Evolutionary conservation across 2,888 invertebrate genomes (phyloP).

Genomic region (Oxytorus armatus): DNA sequence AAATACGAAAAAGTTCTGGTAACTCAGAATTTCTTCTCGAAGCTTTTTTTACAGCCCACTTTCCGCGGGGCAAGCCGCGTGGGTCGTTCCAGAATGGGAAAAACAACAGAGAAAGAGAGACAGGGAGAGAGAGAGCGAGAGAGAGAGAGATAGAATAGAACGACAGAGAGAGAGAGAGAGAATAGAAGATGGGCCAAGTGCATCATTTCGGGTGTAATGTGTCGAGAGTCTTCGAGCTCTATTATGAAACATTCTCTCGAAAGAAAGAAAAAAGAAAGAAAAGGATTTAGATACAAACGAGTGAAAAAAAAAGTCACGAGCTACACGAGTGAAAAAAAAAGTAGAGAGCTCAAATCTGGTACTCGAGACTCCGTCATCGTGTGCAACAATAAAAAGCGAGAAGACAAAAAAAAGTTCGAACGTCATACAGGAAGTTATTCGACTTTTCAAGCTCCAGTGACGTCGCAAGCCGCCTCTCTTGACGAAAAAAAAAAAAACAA

Average conservation of each 20-base stretch:
- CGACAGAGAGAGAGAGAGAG: conserved; percentile 1
- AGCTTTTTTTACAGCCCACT: conserved; percentile 9
- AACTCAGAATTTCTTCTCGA: conserved; percentile 5
- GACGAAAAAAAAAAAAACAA: conserved; percentile 1
- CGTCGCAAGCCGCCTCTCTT: background rate
- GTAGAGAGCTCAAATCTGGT: conserved; percentile 15
- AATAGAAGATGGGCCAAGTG: conserved; percentile 31
- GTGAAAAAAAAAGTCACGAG: background rate
- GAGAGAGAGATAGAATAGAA: conserved; percentile 1
- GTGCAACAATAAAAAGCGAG: background rate
- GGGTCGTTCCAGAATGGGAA: conserved; percentile 31
- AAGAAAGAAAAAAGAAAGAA: background rate
- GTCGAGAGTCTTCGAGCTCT: conserved; percentile 49
- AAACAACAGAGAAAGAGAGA: conserved; percentile 9
- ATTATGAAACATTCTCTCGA: conserved; percentile 46
- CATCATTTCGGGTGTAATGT: conserved; percentile 46
- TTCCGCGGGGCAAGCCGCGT: conserved; percentile 14
- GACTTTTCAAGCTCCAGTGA: conserved; percentile 27
- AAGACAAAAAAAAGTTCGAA: conserved; percentile 6
- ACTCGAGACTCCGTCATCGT: conserved; percentile 20
- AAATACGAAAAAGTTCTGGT: conserved; percentile 9
- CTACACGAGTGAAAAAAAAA: conserved; percentile 31
- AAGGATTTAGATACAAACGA: background rate
- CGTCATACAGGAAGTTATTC: conserved; percentile 25
- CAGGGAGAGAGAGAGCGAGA: conserved; percentile 1